phyloP scores from a whole-genome alignment of 1,140 invertebrate genomes.

The Diorhabda elongata region DNA sequence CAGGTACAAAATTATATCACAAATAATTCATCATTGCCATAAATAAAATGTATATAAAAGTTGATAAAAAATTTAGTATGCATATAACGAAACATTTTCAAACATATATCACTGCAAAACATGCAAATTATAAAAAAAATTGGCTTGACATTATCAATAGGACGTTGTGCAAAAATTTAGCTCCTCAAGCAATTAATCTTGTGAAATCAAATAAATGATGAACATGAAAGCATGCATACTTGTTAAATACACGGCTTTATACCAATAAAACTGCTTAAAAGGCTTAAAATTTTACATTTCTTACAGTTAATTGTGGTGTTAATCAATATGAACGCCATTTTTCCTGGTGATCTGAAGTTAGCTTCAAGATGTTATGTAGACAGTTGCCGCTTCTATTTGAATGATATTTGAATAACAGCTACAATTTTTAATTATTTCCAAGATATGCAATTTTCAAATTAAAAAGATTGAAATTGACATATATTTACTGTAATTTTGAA shows the following conservation, averaged over 20 bases:
- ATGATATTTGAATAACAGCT: not conserved
- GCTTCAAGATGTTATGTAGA: slow-evolving; percentile 1
- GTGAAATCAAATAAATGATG: slow-evolving; percentile 21
- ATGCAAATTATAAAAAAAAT: slow-evolving; percentile 17
- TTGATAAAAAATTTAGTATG: not conserved
- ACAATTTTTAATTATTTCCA: too few relatives aligned
- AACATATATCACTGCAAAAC: slow-evolving; percentile 13
- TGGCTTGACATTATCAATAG: slow-evolving; percentile 28
- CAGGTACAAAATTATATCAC: not conserved
- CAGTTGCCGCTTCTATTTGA: slow-evolving; percentile 11
- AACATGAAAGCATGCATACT: slow-evolving; percentile 30
- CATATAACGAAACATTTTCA: not conserved
- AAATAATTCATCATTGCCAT: not conserved
- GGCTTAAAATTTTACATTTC: slow-evolving; percentile 39
- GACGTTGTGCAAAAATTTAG: slow-evolving; percentile 20
- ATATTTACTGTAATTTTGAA: too few relatives aligned
- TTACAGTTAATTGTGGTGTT: slow-evolving; percentile 37
- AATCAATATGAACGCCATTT: slow-evolving; percentile 42
- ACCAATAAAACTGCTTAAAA: slow-evolving; percentile 31
- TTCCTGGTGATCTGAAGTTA: slow-evolving; percentile 32
- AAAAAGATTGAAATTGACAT: too few relatives aligned
- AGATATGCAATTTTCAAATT: too few relatives aligned
- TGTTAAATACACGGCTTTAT: slow-evolving; percentile 24
- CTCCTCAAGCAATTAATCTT: slow-evolving; percentile 15
- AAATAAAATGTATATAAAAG: not conserved